Evolutionary conservation across 2,113 vertebrate species (phyloP).

Genomic region (Xiphophorus maculatus): DNA sequence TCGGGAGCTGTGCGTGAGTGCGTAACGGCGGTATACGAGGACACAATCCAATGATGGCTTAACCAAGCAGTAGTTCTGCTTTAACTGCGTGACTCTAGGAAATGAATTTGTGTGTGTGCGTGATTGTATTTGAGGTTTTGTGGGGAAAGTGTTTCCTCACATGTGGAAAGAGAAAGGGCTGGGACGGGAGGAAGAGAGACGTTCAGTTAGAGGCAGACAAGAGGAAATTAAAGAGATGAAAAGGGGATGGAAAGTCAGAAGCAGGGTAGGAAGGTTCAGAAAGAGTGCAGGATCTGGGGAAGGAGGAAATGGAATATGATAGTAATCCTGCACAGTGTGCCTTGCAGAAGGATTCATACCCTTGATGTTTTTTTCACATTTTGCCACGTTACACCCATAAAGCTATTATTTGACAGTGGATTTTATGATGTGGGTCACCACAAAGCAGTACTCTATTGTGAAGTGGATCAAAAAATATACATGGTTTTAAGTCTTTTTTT

Average conservation of each 20-base stretch:
- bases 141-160: conserved; percentile 29
- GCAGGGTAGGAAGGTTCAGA: conserved; percentile 11
- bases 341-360: background rate
- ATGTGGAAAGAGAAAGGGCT: background rate
- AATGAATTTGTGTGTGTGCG: background rate
- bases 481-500: background rate
- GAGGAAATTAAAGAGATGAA: conserved; percentile 62
- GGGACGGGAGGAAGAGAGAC: conserved; percentile 3
- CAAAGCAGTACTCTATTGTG: background rate
- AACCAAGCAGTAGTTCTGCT: background rate
- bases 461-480: background rate
- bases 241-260: conserved; percentile 26
- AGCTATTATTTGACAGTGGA: background rate
- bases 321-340: background rate
- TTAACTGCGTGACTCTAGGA: background rate
- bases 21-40: too few species aligned
- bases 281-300: background rate
- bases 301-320: background rate
- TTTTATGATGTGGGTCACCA: background rate
- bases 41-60: background rate
- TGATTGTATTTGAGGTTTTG: background rate
- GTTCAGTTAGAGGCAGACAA: conserved; percentile 31
- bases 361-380: background rate
- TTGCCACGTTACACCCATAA: background rate
- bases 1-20: conserved; percentile 1